Percentiles rank a stretch among this genome's conserved stretches.
These are phyloP conservation scores for Nesospiza acunhae DNA, from an alignment of 2,113 vertebrate species.

Conservation along the genomic window DNA sequence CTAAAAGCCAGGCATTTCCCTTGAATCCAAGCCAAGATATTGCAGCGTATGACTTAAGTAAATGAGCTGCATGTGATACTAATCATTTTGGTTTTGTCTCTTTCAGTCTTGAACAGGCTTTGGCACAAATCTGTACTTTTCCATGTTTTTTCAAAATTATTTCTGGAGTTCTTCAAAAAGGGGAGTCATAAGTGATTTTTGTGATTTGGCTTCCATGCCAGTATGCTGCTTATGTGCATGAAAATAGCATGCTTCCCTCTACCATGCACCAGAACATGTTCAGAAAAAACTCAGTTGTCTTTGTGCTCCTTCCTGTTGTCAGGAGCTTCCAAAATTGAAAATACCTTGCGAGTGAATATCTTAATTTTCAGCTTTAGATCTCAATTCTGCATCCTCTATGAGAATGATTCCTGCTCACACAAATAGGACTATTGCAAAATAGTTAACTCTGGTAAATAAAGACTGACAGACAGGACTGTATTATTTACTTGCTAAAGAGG, in stretches of 20 bases:
- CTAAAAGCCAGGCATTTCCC: slow-evolving; percentile 12
- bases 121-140: background rate
- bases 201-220: background rate
- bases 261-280: rapidly evolving
- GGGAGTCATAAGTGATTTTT: background rate
- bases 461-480: background rate
- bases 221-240: background rate
- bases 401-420: background rate
- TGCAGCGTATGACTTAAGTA: background rate
- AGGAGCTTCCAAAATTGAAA: background rate
- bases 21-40: background rate
- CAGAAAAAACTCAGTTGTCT: background rate
- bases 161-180: background rate
- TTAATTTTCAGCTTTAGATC: background rate
- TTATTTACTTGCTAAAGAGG: background rate
- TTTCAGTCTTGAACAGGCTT: background rate
- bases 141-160: background rate
- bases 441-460: background rate
- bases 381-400: background rate
- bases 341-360: background rate
- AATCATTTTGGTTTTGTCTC: background rate
- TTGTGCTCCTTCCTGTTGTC: background rate
- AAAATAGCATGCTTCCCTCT: background rate
- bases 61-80: slow-evolving; percentile 3
- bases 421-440: background rate